These are phyloP conservation scores for Alauda arvensis DNA, from an alignment of 2,797 vertebrate species.

Conservation along the genomic window DNA sequence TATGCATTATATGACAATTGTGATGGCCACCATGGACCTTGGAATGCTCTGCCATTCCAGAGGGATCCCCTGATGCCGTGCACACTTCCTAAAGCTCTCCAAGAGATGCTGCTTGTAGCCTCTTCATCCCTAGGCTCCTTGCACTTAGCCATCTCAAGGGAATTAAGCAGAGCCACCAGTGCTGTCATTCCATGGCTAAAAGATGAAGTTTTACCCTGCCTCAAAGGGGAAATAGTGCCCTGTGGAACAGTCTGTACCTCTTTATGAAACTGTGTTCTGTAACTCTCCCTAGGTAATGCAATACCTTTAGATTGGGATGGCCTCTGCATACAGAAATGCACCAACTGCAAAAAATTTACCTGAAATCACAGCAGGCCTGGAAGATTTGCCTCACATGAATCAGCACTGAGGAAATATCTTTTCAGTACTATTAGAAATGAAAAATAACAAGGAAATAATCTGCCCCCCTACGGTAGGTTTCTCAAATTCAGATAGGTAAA, in stretches of 20 bases:
- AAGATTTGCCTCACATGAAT: not conserved
- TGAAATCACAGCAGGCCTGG: not conserved
- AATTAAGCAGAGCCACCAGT: not conserved
- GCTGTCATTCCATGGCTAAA: not conserved
- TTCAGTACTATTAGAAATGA: not conserved
- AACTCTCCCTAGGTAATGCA: not conserved
- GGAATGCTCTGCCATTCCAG: not conserved
- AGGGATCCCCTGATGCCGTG: not conserved
- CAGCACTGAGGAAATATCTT: not conserved
- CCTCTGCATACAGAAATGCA: not conserved
- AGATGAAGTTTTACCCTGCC: not conserved
- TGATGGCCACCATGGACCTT: not conserved
- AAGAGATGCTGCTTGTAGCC: not conserved
- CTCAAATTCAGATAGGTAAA: not conserved
- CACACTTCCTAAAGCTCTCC: not conserved
- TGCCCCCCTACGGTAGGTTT: not conserved
- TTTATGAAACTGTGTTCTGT: not conserved
- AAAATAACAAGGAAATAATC: not conserved
- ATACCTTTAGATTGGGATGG: not conserved
- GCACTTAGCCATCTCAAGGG: not conserved
- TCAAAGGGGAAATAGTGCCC: not conserved
- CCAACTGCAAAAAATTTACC: not conserved
- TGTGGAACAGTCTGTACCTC: not conserved
- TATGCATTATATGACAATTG: not conserved
- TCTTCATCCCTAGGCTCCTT: not conserved